Conservation (phyloP, 2,797 vertebrate genomes). For the Remorina albescens region DNA sequence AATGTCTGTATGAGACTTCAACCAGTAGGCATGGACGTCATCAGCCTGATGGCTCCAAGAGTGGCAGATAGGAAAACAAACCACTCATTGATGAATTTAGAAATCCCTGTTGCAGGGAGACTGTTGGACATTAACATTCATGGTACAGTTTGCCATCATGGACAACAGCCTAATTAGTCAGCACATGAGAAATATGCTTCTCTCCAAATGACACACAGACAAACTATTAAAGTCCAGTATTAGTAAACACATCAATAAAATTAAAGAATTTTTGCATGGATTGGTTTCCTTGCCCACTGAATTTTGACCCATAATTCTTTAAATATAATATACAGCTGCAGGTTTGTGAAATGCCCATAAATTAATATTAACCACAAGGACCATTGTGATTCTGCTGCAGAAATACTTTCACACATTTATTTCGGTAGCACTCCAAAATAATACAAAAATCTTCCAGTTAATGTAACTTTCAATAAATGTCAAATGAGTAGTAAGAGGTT, state of each 20-base stretch:
- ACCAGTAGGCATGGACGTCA: slow-evolving; percentile 44
- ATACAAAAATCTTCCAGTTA: background rate
- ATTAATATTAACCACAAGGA: background rate
- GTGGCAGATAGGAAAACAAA: slow-evolving; percentile 56
- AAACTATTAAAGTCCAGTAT: background rate
- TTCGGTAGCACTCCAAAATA: background rate
- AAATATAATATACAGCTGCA: background rate
- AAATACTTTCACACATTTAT: background rate
- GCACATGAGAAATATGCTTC: slow-evolving; percentile 19
- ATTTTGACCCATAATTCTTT: background rate
- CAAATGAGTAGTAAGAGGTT: background rate
- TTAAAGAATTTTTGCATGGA: background rate
- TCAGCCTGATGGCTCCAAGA: slow-evolving; percentile 33
- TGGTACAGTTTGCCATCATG: slow-evolving; percentile 26
- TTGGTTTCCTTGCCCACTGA: background rate
- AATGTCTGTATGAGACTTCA: slow-evolving; percentile 53
- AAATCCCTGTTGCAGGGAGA: slow-evolving; percentile 43
- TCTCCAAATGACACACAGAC: slow-evolving; percentile 1
- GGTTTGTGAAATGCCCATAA: background rate
- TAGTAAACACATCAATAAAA: background rate
- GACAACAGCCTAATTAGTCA: slow-evolving; percentile 21
- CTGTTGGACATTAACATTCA: slow-evolving; percentile 56
- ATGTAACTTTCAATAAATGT: slow-evolving; percentile 3
- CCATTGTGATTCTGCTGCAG: no score
- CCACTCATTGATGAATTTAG: slow-evolving; percentile 51